Conservation (phyloP, 2,113 vertebrate species). For the Paedocypris sp. region DNA sequence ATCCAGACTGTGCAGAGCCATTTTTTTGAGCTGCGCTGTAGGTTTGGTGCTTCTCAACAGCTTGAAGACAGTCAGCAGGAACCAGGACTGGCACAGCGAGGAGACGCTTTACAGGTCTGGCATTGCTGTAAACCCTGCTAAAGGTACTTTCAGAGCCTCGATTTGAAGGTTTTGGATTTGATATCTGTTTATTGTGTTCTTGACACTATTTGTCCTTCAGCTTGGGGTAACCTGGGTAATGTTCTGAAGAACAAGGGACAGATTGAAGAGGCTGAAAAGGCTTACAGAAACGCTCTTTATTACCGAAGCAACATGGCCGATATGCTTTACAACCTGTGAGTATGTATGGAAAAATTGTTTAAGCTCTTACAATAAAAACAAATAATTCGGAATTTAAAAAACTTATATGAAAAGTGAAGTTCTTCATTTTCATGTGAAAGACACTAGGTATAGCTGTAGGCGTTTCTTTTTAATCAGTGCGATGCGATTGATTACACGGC, state of each 20-base stretch:
- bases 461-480: too few relatives aligned
- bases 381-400: too few relatives aligned
- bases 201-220: too few relatives aligned
- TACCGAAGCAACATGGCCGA: conserved; percentile 98
- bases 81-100: conserved; percentile 90
- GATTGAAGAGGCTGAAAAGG: conserved; percentile 85
- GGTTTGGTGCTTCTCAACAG: conserved; percentile 78
- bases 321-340: conserved; percentile 99
- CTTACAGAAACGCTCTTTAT: conserved; percentile 92
- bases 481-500: too few relatives aligned
- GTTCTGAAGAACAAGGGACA: conserved; percentile 97
- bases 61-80: conserved; percentile 82
- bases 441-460: too few relatives aligned
- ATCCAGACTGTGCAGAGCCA: conserved; percentile 67
- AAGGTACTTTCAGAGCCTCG: conserved; percentile 63
- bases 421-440: too few relatives aligned
- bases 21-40: conserved; percentile 74
- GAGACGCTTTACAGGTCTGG: conserved; percentile 97
- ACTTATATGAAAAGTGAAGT: too few relatives aligned
- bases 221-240: conserved; percentile 98
- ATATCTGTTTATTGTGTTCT: background rate
- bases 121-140: conserved; percentile 95
- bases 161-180: background rate
- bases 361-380: too few relatives aligned
- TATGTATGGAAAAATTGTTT: too few relatives aligned